phyloP scores from a whole-genome alignment of 2,113 vertebrate genomes.

The Siniperca knerii region DNA sequence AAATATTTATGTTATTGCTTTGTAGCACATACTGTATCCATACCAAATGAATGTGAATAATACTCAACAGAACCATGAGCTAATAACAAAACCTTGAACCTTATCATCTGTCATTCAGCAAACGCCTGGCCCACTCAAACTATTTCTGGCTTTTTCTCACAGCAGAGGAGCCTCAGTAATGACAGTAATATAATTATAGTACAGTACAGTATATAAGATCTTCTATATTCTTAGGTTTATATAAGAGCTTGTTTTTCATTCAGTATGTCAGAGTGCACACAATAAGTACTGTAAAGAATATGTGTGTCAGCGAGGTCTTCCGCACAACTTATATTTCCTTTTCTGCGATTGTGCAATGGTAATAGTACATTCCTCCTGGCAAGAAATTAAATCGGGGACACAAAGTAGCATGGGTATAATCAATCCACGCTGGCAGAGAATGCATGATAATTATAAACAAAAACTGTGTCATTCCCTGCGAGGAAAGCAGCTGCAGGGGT shows the following conservation, averaged over 20 bases:
- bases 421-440: constrained; percentile 70
- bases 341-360: constrained; percentile 8
- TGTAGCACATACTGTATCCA: constrained; percentile 10
- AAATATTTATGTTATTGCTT: constrained; percentile 57
- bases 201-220: constrained; percentile 35
- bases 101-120: constrained; percentile 64
- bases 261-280: constrained; percentile 8
- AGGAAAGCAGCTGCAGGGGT: constrained; percentile 72
- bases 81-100: constrained; percentile 59
- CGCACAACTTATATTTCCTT: constrained; percentile 45
- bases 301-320: constrained; percentile 17
- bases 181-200: constrained; percentile 52
- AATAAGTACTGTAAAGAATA: constrained; percentile 18
- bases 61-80: constrained; percentile 40
- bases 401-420: constrained; percentile 67
- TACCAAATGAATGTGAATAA: constrained; percentile 62
- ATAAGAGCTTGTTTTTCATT: constrained; percentile 57
- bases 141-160: constrained; percentile 63
- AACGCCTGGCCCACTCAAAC: constrained; percentile 50
- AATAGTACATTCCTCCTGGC: constrained; percentile 60
- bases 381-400: constrained; percentile 64
- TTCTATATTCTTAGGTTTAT: constrained; percentile 46
- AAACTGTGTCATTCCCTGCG: constrained; percentile 72
- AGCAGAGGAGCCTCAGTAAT: constrained; percentile 34
- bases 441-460: constrained; percentile 76